Evolutionary conservation across 2,797 vertebrate species (phyloP), one percentile per base, ranked within the genome.

Genomic region (Peromyscus eremicus): DNA sequence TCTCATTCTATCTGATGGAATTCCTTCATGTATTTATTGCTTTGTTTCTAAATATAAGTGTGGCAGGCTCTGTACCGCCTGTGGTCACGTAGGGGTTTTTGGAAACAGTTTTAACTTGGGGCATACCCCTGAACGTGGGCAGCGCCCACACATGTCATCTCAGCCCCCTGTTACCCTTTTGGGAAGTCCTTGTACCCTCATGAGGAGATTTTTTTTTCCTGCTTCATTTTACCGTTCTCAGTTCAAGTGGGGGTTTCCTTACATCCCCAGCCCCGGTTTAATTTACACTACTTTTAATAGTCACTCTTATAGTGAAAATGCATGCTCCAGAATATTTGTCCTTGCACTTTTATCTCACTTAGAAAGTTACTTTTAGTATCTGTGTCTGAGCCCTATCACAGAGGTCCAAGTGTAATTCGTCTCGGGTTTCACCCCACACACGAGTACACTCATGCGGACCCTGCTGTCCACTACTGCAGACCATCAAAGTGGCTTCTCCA

Each of bases 51-150:
- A 98, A 97, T 97, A 96, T 97, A 97, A 96, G 77, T 86, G 70
- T 96, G 97, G 95, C 96, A 92, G 79, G 86, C 82, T 96, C 73
- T 81, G 77, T 0, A 32, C 93, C 37, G 93, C 93, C 96, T 98
- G 98, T 98, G 98, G 98, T 97, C 92, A 94, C 87, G 5, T 0
- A 95, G 98, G 98, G 97, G 94, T 94, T 98, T 98, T 98, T 97
- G 97, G 97, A 98, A 98, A 97, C 90, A 97, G 76, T 97, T 97
- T 98, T 98, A 97, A 95, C 97, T 95, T 95, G 62, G 96, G 97
- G 98, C 97, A 97, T 95, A 98, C 97, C 97, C 97, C 83, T 97
- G 89, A 92, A 62, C 89, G 97, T 97, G 96, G 98, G 97, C 93
- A 73, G 95, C 79, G 4, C 97, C 97, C 64, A 97, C 97, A 76